phyloP scores from a whole-genome alignment of 2,797 vertebrate species.

The Philypnodon macrostomus region DNA sequence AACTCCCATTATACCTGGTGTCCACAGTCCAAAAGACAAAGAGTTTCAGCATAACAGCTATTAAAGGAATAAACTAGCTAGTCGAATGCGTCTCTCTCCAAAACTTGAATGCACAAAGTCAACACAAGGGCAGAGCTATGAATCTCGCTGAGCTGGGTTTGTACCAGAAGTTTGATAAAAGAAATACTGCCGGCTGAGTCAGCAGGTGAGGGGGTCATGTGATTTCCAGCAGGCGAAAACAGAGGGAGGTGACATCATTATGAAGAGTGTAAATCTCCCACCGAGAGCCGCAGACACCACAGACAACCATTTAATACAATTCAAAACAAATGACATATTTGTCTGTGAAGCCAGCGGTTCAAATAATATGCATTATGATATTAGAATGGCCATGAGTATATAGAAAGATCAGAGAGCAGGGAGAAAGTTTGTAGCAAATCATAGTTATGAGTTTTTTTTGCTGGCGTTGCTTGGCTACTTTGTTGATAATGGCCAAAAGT shows the following conservation, averaged over 20 bases:
- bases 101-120: conserved; percentile 1
- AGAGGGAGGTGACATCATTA: conserved; percentile 1
- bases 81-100: neutral
- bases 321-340: neutral
- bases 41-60: no score
- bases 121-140: conserved; percentile 3
- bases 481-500: no score
- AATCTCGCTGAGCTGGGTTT: conserved; percentile 1
- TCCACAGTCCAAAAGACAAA: no score
- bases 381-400: neutral
- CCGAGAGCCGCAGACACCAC: neutral
- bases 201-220: conserved; percentile 1
- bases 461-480: no score
- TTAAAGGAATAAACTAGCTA: no score
- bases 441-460: no score
- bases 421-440: no score
- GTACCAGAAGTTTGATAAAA: conserved; percentile 4
- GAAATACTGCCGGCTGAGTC: conserved; percentile 8
- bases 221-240: neutral
- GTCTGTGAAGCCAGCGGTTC: neutral
- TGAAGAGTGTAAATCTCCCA: conserved; percentile 1
- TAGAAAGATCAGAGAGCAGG: neutral
- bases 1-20: no score
- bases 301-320: neutral
- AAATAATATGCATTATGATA: neutral